phyloP scores from a whole-genome alignment of 2,113 vertebrate genomes.

The Pterocles burchelli region DNA sequence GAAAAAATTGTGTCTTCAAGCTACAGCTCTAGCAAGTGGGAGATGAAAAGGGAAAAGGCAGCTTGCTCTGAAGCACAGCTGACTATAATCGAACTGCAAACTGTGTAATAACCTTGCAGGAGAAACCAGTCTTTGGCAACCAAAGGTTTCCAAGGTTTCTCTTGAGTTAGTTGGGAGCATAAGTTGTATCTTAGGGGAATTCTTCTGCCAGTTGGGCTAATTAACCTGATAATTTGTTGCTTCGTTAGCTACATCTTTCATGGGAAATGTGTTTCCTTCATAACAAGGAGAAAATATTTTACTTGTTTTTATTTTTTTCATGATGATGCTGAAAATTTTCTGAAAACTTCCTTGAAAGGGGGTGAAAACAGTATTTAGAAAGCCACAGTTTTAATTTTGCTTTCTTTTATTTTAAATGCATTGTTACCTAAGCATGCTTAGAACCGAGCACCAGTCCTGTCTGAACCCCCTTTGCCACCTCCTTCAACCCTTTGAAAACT shows the following conservation, averaged over 20 bases:
- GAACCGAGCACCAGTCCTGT: neutral
- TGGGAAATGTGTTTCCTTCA: neutral
- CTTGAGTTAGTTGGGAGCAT: neutral
- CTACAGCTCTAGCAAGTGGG: neutral
- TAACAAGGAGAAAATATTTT: neutral
- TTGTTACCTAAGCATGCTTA: neutral
- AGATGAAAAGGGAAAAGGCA: neutral
- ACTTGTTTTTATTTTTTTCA: neutral
- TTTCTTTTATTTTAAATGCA: neutral
- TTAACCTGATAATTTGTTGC: conserved; percentile 40
- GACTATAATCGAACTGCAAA: neutral
- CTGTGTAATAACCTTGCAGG: neutral
- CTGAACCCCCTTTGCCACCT: neutral
- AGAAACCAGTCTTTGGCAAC: neutral
- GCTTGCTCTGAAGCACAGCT: neutral
- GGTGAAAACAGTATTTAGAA: neutral
- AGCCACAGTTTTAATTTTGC: neutral
- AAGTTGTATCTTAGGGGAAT: neutral
- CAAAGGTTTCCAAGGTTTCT: neutral
- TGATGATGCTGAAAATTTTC: neutral
- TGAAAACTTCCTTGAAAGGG: neutral
- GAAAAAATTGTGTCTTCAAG: neutral
- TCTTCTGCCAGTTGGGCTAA: conserved; percentile 13
- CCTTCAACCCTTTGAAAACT: neutral
- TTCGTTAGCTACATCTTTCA: conserved; percentile 22